Conservation (phyloP, 2,888 invertebrate species). For the Thecophora atra region DNA sequence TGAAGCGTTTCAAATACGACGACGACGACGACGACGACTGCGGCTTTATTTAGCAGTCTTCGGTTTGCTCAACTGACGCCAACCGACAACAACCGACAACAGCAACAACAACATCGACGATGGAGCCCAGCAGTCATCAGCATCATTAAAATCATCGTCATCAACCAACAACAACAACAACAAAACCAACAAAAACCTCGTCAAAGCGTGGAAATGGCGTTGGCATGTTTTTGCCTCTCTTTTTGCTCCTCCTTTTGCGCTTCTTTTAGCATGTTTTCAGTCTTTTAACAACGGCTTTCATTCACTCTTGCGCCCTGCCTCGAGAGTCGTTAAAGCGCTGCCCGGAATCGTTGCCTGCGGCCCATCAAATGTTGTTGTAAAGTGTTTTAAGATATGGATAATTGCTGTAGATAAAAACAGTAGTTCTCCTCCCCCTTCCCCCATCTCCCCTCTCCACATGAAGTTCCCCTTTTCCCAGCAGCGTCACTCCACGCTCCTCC, state of each 20-base stretch:
- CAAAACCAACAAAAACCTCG: not conserved
- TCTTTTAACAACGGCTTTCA: not conserved
- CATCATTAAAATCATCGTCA: constrained; percentile 4
- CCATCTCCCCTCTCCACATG: not conserved
- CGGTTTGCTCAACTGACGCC: not conserved
- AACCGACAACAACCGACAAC: not conserved
- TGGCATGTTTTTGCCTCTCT: not conserved
- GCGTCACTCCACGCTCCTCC: not conserved
- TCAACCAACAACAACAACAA: not conserved
- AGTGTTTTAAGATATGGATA: constrained; percentile 26
- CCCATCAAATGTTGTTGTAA: constrained; percentile 17
- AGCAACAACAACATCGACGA: not conserved
- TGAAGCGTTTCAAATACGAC: not conserved
- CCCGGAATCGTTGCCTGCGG: not conserved
- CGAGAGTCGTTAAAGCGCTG: constrained; percentile 12
- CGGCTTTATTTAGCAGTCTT: not conserved
- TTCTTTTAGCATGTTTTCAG: not conserved
- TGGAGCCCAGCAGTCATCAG: not conserved
- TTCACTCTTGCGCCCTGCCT: not conserved
- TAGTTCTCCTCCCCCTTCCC: not conserved
- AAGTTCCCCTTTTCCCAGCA: not conserved
- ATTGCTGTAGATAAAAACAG: constrained; percentile 27
- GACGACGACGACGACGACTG: not conserved
- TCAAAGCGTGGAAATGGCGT: not conserved
- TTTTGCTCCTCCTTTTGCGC: not conserved